Base-by-base conservation (phyloP, 2,888 invertebrate genomes). In the Eugnorisma glareosa region DNA sequence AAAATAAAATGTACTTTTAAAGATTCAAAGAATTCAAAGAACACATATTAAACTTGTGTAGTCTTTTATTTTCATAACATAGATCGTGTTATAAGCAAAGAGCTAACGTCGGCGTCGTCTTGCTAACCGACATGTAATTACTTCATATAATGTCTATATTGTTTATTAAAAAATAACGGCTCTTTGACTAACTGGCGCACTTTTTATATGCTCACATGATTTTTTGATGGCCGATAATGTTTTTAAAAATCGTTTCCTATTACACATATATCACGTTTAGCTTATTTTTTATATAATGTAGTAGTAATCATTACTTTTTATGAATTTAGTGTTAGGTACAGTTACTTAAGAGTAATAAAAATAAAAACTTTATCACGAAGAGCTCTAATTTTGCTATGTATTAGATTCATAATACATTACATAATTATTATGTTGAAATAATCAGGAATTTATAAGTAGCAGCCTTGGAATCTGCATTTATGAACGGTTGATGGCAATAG, bases 161-260 rank as follows among this genome's bases (percentile, higher is more conserved):
- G 89, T 88, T 89, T 88, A 88, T 87, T 89, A 88, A 82, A 84
- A 85, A 83, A 35, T 88, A 88, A 88, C 88, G 89, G 88, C 63
- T 70, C 83, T 82, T 75, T 0, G 48, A 75, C 81, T 75, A 82
- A 85, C 84, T 79, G 72, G 81, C 83, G 80, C 76, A 82, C 13
- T 86, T 87, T 88, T 88, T 87, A 77, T 66, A 61, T 64, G 72
- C 79, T 73, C 80, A 73, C 71, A 81, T 73, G 75, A 72, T 68
- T 68, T 78, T 81, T 76, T 76, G 89, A 89, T 87, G 77, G 76
- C 73, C 75, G 88, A 83, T 87, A 86, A 87, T 89, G 72, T 87
- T 80, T 72, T 75, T 66, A 72, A 79, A 80, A 82, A 81, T 79
- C 48, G 73, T 81, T 84, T 79, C 77, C 72, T 74, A 77, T 73